Percentiles rank a stretch among this genome's conserved stretches.
Conservation (phyloP, 30 jellyfish, hydroid and myxozoan species). For the Aurelia sp. region DNA sequence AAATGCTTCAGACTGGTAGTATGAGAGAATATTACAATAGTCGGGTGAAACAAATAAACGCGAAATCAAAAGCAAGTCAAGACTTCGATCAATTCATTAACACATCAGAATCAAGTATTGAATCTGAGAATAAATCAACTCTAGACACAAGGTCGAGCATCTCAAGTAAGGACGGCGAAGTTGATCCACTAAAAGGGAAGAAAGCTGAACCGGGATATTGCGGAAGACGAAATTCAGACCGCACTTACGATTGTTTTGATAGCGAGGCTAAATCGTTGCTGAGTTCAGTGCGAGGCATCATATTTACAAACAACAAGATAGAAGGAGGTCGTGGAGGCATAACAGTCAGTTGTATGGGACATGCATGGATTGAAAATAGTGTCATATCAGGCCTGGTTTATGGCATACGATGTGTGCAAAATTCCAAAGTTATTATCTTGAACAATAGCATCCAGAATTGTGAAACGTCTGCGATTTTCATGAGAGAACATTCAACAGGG, state of each 20-base stretch:
- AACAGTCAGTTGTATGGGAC: constrained; percentile 81
- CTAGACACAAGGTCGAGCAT: not conserved
- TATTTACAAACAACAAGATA: constrained; percentile 57
- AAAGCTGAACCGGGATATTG: constrained; percentile 26
- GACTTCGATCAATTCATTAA: not conserved
- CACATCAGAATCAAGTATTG: constrained; percentile 38
- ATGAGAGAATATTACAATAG: constrained; percentile 56
- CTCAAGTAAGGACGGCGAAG: constrained; percentile 6
- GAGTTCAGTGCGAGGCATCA: constrained; percentile 63
- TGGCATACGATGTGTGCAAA: constrained; percentile 86
- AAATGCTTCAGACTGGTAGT: constrained; percentile 24
- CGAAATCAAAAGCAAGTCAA: constrained; percentile 23
- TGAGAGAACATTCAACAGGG: constrained; percentile 86
- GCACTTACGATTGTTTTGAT: constrained; percentile 36
- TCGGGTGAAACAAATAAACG: not conserved
- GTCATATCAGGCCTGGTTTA: constrained; percentile 56
- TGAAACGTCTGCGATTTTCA: constrained; percentile 82
- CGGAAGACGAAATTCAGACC: not conserved
- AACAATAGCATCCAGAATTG: constrained; percentile 75
- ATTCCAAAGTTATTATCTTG: constrained; percentile 59
- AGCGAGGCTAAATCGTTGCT: constrained; percentile 36
- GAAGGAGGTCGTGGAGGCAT: constrained; percentile 90
- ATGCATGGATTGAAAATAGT: constrained; percentile 87
- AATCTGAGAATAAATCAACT: constrained; percentile 13
- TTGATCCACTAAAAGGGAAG: constrained; percentile 16